A percentile compares a stretch with the other conserved stretches of the same genome.
Evolutionary conservation across 1,140 invertebrate genomes (phyloP).

Genomic region (Acromyrmex charruanus): DNA sequence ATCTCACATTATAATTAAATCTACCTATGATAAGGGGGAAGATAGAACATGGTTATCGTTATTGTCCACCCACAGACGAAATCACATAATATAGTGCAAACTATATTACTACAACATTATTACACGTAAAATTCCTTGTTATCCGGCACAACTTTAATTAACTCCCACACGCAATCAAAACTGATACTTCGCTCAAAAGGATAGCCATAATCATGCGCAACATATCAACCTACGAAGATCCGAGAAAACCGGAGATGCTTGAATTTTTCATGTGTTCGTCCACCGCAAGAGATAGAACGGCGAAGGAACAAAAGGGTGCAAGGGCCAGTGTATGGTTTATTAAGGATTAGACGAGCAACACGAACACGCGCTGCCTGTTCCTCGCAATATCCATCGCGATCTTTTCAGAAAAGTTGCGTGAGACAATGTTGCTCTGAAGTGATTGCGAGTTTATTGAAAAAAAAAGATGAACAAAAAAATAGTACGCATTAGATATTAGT

Average conservation of each 20-base stretch:
- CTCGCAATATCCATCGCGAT: conserved; percentile 6
- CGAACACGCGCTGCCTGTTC: neutral
- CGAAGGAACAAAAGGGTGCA: neutral
- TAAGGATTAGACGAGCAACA: conserved; percentile 18
- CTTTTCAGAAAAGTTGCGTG: conserved; percentile 45
- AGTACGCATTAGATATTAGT: neutral
- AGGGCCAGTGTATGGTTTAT: conserved; percentile 6
- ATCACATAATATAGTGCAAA: conserved; percentile 13
- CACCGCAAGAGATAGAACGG: conserved; percentile 7
- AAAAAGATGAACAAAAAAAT: neutral
- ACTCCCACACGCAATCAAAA: conserved; percentile 43
- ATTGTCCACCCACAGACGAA: neutral
- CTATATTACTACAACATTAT: conserved; percentile 24
- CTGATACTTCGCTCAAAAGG: conserved; percentile 10
- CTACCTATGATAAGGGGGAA: neutral
- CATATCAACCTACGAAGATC: neutral
- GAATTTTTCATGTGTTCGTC: conserved; percentile 45
- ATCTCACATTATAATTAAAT: neutral
- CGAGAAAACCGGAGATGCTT: conserved; percentile 11
- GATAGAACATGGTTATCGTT: neutral
- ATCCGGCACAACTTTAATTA: conserved; percentile 30
- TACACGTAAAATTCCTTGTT: conserved; percentile 38
- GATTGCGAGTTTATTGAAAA: neutral
- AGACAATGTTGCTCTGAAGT: conserved; percentile 25
- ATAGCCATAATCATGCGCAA: neutral